Evolutionary conservation across 1,140 invertebrate species (phyloP).

Genomic region (Papilio polytes): DNA sequence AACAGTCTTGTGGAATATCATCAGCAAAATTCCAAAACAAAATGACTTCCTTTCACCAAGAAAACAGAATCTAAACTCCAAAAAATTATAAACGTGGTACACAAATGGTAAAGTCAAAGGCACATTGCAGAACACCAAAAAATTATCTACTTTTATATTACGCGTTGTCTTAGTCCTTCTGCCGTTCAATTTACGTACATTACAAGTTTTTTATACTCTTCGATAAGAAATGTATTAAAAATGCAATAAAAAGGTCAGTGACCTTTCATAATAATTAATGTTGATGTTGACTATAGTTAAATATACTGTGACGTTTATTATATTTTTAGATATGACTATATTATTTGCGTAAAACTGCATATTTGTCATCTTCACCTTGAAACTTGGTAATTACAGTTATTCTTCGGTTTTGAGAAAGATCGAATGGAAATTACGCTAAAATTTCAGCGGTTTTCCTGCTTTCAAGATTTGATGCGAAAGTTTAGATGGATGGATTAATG

Average conservation of each 20-base stretch:
- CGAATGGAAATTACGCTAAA: neutral
- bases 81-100: no score
- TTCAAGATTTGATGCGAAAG: neutral
- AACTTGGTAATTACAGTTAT: neutral
- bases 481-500: no score
- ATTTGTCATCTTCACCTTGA: neutral
- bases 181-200: neutral
- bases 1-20: no score
- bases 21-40: no score
- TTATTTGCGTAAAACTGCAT: neutral
- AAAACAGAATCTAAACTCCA: no score
- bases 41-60: no score
- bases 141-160: neutral
- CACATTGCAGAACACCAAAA: no score
- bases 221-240: neutral
- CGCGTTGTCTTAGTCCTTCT: no score
- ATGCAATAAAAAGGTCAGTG: slow-evolving; percentile 4
- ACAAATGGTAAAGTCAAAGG: no score
- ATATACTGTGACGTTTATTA: neutral
- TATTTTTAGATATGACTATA: neutral
- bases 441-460: neutral
- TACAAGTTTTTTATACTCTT: neutral
- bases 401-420: neutral
- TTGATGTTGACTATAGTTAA: neutral
- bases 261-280: neutral